Evolutionary conservation across 2,888 invertebrate genomes (phyloP).

Genomic region (Saturnia pavonia): DNA sequence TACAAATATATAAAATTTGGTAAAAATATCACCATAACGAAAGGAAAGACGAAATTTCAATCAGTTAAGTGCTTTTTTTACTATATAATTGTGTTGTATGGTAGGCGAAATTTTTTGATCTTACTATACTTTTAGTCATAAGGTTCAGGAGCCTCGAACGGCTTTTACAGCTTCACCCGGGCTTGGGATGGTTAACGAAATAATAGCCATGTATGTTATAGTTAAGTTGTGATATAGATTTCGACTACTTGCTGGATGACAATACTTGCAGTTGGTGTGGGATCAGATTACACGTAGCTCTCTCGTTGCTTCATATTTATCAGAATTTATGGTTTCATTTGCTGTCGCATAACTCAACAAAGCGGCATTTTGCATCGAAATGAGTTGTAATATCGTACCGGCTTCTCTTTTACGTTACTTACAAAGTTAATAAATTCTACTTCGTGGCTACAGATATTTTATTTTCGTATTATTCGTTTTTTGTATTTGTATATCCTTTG

Average conservation of each 20-base stretch:
- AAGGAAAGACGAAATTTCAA: no score
- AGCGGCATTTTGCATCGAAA: constrained; percentile 66
- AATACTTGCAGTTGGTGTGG: constrained; percentile 23
- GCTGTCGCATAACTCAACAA: constrained; percentile 71
- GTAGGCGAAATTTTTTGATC: no score
- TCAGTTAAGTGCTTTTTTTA: no score
- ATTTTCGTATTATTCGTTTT: constrained; percentile 30
- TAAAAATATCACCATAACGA: no score
- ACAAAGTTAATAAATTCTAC: constrained; percentile 46
- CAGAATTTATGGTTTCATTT: constrained; percentile 77
- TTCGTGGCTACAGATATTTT: constrained; percentile 30
- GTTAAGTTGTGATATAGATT: neutral
- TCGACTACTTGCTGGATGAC: neutral
- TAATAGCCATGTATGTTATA: neutral
- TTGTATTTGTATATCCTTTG: neutral
- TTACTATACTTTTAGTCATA: no score
- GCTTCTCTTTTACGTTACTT: constrained; percentile 53
- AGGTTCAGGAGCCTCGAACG: no score
- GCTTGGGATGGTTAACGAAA: neutral
- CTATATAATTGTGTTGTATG: no score
- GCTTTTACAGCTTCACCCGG: no score
- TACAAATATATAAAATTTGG: no score
- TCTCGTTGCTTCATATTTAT: constrained; percentile 57
- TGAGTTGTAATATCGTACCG: constrained; percentile 61
- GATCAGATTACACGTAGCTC: constrained; percentile 26